These are phyloP conservation scores for Drosophila glabriapex DNA, from an alignment of 2,888 invertebrate species.

Conservation along the genomic window DNA sequence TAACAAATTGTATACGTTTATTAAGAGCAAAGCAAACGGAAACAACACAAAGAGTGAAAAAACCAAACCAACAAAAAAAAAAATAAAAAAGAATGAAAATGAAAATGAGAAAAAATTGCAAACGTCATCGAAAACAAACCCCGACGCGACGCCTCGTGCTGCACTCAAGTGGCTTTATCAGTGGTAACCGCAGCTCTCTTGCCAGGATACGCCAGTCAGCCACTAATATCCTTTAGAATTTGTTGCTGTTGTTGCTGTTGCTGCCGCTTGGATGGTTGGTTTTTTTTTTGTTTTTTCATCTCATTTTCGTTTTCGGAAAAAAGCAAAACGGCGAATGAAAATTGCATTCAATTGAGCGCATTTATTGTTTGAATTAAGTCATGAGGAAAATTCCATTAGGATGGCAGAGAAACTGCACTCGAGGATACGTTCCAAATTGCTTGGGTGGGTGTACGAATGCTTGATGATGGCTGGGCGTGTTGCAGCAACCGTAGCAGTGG, in stretches of 20 bases:
- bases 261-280: slow-evolving; percentile 9
- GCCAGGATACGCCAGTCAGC: slow-evolving; percentile 55
- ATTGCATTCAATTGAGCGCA: slow-evolving; percentile 85
- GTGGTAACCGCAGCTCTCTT: slow-evolving; percentile 72
- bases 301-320: slow-evolving; percentile 56
- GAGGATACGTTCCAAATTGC: slow-evolving; percentile 36
- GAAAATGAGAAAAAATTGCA: slow-evolving; percentile 71
- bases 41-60: slow-evolving; percentile 58
- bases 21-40: slow-evolving; percentile 78
- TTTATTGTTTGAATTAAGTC: slow-evolving; percentile 85
- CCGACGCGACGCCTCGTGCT: slow-evolving; percentile 56
- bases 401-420: slow-evolving; percentile 71
- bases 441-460: slow-evolving; percentile 34
- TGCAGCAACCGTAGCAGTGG: slow-evolving; percentile 57
- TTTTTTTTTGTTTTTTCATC: slow-evolving; percentile 10
- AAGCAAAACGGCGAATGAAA: slow-evolving; percentile 72
- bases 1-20: slow-evolving; percentile 81
- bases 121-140: slow-evolving; percentile 76
- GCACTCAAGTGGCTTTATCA: slow-evolving; percentile 84
- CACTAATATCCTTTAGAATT: slow-evolving; percentile 70
- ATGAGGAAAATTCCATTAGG: slow-evolving; percentile 85
- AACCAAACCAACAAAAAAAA: slow-evolving; percentile 28
- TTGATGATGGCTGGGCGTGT: slow-evolving; percentile 37
- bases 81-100: slow-evolving; percentile 25
- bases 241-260: slow-evolving; percentile 35